Percentiles rank a stretch among this genome's conserved stretches.
Conservation (phyloP, 92 coral and sea anemone species). For the Desmophyllum pertusum region DNA sequence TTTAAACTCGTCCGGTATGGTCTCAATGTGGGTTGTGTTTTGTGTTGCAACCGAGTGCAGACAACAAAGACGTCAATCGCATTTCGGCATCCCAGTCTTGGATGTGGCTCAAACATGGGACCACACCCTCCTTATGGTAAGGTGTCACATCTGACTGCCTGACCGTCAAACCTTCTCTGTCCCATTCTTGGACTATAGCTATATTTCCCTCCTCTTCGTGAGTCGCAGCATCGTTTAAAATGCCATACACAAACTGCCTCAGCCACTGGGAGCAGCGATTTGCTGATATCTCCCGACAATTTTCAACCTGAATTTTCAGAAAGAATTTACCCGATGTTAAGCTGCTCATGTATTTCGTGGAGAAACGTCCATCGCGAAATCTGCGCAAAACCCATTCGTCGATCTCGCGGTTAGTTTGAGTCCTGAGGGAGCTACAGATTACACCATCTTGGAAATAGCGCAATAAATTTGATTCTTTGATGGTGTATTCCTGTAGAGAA, state of each 20-base stretch:
- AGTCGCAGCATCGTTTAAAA: conserved; percentile 19
- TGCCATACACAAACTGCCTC: conserved; percentile 60
- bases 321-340: conserved; percentile 54
- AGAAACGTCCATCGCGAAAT: conserved; percentile 70
- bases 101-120: conserved; percentile 48
- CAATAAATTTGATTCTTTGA: conserved; percentile 48
- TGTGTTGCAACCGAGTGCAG: conserved; percentile 45
- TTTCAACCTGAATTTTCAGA: conserved; percentile 74
- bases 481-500: conserved; percentile 75
- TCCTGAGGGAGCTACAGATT: conserved; percentile 41
- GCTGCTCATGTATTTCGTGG: conserved; percentile 51
- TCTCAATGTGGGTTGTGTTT: conserved; percentile 22
- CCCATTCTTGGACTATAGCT: conserved; percentile 63
- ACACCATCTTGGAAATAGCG: conserved; percentile 49
- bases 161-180: conserved; percentile 49
- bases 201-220: neutral
- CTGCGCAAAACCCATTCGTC: conserved; percentile 62
- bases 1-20: conserved; percentile 32
- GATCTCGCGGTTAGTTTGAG: conserved; percentile 39
- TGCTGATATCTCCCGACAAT: conserved; percentile 63
- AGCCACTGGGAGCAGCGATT: conserved; percentile 57
- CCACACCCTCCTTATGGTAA: neutral
- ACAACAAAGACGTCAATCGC: conserved; percentile 12
- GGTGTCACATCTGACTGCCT: conserved; percentile 38
- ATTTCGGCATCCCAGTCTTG: conserved; percentile 26